Percentiles rank a stretch among this genome's conserved stretches.
These are phyloP conservation scores for Carollia perspicillata DNA, from an alignment of 2,113 vertebrate species.

Conservation along the genomic window DNA sequence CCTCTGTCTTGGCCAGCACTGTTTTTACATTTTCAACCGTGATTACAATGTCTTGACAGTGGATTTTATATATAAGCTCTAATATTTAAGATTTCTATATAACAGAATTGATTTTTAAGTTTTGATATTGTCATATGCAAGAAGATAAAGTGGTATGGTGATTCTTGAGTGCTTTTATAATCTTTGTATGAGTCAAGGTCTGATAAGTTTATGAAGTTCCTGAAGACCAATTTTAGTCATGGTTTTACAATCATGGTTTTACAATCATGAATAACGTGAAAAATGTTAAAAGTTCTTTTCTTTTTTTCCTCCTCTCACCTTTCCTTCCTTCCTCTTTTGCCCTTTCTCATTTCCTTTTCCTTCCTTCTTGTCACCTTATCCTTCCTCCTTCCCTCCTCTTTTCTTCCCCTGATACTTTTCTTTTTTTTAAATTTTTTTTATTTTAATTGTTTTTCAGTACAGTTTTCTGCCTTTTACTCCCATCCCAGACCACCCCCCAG, in stretches of 20 bases:
- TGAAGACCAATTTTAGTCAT: neutral
- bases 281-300: slow-evolving; percentile 75
- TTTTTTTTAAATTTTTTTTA: too few species aligned
- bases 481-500: too few species aligned
- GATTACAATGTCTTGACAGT: neutral
- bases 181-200: neutral
- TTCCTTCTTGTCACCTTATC: slow-evolving; percentile 70
- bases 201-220: neutral
- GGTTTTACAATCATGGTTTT: slow-evolving; percentile 60
- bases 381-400: slow-evolving; percentile 73
- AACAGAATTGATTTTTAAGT: neutral
- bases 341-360: slow-evolving; percentile 73
- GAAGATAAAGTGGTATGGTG: neutral
- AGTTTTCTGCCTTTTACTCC: too few species aligned
- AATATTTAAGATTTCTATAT: slow-evolving; percentile 9
- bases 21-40: neutral
- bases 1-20: too few species aligned
- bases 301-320: slow-evolving; percentile 66
- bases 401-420: slow-evolving; percentile 85
- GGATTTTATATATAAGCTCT: slow-evolving; percentile 1
- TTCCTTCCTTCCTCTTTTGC: slow-evolving; percentile 78
- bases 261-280: slow-evolving; percentile 48
- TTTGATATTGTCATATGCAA: neutral
- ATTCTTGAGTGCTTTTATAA: neutral
- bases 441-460: too few species aligned